Base-by-base conservation (phyloP, 2,888 invertebrate species). In the Drosophila borealis region DNA sequence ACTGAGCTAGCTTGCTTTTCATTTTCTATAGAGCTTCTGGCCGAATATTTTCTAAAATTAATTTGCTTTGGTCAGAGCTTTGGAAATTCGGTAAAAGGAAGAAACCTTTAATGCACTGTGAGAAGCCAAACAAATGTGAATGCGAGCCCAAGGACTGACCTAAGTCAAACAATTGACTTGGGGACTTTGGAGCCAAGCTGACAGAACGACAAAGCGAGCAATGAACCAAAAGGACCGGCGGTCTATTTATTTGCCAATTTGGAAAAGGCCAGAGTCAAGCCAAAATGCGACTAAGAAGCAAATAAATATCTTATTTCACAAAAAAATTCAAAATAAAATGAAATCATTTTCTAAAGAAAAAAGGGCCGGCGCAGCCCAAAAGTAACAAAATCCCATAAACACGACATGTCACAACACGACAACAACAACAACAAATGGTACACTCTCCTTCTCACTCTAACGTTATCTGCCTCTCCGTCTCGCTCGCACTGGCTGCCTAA, bases 181-280 rank as follows among this genome's bases (percentile, higher is more conserved):
- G 48, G 65, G 19, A 45, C 69, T 68, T 39, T 51, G 21, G 42
- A 37, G 46, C 45, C 17, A n/a, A 42, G 34, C 46, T 44, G 55
- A 54, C 37, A 66, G 63, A 68, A 44, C 46, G 69, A 68, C 53
- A 66, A 74, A 69, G 50, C 46, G 69, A 65, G 55, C 56, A 65
- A 64, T 34, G 57, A 33, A 63, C 19, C 60, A 42, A 36, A 54
- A 37, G 56, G 36, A 50, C 42, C 49, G 44, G 36, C 19, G 14
- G 64, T 81, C 88, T 76, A 89, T 89, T 82, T 87, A 89, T 87
- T 83, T 89, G 89, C 74, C 89, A 83, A 83, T 89, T 89, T 81
- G 81, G 60, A 75, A 81, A 74, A 75, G 76, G 81, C 77, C 45
- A 65, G 66, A 75, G 39, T 69, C 46, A 42, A 3, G 37, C 37